Evolutionary conservation across 1,140 invertebrate genomes (phyloP), one percentile per base, ranked within the genome.

Genomic region (Brachionus asplanchnoidis): DNA sequence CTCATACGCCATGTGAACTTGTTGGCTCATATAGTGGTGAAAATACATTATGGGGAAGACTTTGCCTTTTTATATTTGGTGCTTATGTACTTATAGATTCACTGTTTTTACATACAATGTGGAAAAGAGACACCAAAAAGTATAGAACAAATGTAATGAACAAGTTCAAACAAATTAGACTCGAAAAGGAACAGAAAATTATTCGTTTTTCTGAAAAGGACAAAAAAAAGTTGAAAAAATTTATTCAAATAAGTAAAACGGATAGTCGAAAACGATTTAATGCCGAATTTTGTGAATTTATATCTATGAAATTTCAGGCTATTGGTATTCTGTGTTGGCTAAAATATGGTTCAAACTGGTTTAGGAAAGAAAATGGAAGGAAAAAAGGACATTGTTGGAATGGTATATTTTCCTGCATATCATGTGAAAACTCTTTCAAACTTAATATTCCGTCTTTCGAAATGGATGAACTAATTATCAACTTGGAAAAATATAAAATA

Each of bases 331-430:
- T 28, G 28, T 73, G n/a, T 40, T 40, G n/a, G n/a, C n/a, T n/a
- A n/a, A n/a, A n/a, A 40, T 40, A 20, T 40, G 36, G 17, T 40
- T 73, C 28, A 20, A 73, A 73, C 36, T 73, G 68, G 68, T 73
- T 73, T 73, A 36, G 68, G 17, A 73, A 73, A 73, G 68, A 73
- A 44, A 73, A 73, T 20, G 36, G 68, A 40, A 73, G 32, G 17
- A 73, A 73, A 42, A 40, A 36, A 40, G 36, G 68, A 40, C 28
- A 73, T 73, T 73, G 17, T 42, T 73, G 68, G 68, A 40, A 36
- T 40, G 68, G 68, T 40, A 73, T 40, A 73, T 73, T 40, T 73
- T 73, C 68, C 28, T 73, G 68, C n/a, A 40, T 40, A 20, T 20
- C 17, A 40, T 73, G 68, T 73, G 5, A 73, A 20, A 73, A 36